These are phyloP conservation scores for Oreochromis grahami DNA, from an alignment of 2,797 vertebrate genomes.

Conservation along the genomic window DNA sequence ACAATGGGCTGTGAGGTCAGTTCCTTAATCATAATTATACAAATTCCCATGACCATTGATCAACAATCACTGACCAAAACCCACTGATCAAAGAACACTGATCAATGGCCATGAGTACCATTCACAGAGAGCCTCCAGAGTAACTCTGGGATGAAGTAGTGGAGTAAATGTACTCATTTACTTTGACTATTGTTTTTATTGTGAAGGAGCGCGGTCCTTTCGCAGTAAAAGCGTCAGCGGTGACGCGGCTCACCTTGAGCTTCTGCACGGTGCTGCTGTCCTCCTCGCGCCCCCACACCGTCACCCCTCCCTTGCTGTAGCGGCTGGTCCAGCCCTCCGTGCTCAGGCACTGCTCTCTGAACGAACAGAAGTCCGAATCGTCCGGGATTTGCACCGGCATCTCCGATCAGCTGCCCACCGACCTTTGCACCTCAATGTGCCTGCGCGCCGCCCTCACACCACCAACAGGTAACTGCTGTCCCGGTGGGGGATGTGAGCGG, in stretches of 20 bases:
- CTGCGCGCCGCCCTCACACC: background rate
- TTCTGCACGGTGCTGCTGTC: conserved; percentile 78
- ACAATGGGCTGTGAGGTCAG: too few relatives aligned
- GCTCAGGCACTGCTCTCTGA: conserved; percentile 81
- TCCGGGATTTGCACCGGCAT: conserved; percentile 86
- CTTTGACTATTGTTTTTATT: background rate
- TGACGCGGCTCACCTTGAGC: conserved; percentile 75
- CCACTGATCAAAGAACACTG: too few relatives aligned
- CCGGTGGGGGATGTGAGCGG: background rate
- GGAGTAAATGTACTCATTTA: background rate
- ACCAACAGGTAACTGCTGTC: background rate
- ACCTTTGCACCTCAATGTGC: background rate
- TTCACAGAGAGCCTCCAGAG: too few relatives aligned
- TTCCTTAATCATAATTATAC: too few relatives aligned
- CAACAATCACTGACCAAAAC: too few relatives aligned
- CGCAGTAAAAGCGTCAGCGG: background rate
- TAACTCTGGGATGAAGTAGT: background rate
- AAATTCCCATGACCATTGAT: too few relatives aligned
- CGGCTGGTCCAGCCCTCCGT: conserved; percentile 80
- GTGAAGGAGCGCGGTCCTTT: background rate
- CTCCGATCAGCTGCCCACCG: background rate
- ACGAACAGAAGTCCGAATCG: conserved; percentile 83
- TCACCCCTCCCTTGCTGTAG: conserved; percentile 83
- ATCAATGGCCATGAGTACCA: too few relatives aligned
- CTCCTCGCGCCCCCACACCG: conserved; percentile 80